Percentiles rank a stretch among this genome's conserved stretches.
These are phyloP conservation scores for Drosophila quasianomalipes DNA, from an alignment of 2,888 invertebrate genomes.

Conservation along the genomic window DNA sequence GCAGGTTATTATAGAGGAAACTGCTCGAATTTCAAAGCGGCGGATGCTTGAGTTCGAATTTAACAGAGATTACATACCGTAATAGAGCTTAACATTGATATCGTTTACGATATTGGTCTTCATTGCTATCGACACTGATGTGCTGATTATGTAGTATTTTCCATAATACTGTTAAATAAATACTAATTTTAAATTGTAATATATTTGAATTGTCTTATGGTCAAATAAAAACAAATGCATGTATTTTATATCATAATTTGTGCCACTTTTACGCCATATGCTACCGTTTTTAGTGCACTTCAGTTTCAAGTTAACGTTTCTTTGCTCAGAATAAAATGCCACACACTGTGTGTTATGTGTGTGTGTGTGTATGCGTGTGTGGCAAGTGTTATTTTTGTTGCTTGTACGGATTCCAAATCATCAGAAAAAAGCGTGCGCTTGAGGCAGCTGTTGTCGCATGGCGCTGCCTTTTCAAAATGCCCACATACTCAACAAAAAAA, in stretches of 20 bases:
- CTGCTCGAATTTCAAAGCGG: not conserved
- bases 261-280: constrained; percentile 52
- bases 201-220: not conserved
- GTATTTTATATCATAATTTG: not conserved
- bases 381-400: constrained; percentile 26
- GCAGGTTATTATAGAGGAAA: not conserved
- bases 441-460: constrained; percentile 74
- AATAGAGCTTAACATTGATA: not conserved
- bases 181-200: not conserved
- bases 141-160: constrained; percentile 10
- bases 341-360: constrained; percentile 56
- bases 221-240: not conserved
- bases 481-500: constrained; percentile 52
- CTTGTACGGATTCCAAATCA: constrained; percentile 78
- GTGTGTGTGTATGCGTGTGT: not conserved
- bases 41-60: not conserved
- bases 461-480: constrained; percentile 53
- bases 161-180: constrained; percentile 15
- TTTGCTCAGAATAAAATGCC: constrained; percentile 44
- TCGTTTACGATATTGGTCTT: not conserved
- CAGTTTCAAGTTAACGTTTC: constrained; percentile 10
- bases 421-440: constrained; percentile 68
- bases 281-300: constrained; percentile 37
- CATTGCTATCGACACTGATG: constrained; percentile 4
- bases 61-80: constrained; percentile 5